Evolutionary conservation across 2,888 invertebrate genomes (phyloP).

Genomic region (Amorpha juglandis): DNA sequence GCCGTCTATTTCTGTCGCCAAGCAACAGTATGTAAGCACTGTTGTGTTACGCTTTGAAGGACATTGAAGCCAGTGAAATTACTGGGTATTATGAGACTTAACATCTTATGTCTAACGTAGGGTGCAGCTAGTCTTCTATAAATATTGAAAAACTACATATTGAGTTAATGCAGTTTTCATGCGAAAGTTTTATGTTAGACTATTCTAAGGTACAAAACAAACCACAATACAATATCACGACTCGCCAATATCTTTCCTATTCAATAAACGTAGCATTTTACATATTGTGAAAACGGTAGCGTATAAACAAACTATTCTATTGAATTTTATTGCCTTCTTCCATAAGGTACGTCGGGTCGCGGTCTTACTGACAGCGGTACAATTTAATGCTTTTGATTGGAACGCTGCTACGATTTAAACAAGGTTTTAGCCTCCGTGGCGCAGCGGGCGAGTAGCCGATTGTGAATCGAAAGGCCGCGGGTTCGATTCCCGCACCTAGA

Average conservation of each 20-base stretch:
- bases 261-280: neutral
- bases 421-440: neutral
- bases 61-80: too few relatives aligned
- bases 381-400: constrained; percentile 7
- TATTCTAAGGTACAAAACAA: neutral
- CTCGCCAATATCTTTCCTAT: neutral
- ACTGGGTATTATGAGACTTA: too few relatives aligned
- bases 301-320: constrained; percentile 6
- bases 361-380: constrained; percentile 6
- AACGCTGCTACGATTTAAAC: neutral
- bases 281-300: constrained; percentile 2
- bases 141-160: too few relatives aligned
- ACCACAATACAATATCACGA: neutral
- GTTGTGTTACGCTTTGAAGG: too few relatives aligned
- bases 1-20: too few relatives aligned
- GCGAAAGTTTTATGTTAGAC: neutral
- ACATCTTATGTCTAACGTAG: too few relatives aligned
- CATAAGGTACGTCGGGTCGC: neutral
- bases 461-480: too few relatives aligned
- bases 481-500: too few relatives aligned
- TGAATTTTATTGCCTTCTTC: constrained; percentile 18
- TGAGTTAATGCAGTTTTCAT: too few relatives aligned
- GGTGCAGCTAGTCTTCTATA: too few relatives aligned
- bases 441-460: too few relatives aligned
- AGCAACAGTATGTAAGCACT: too few relatives aligned